Evolutionary conservation across 2,888 invertebrate species (phyloP).

Genomic region (Stenotaenia linearis): DNA sequence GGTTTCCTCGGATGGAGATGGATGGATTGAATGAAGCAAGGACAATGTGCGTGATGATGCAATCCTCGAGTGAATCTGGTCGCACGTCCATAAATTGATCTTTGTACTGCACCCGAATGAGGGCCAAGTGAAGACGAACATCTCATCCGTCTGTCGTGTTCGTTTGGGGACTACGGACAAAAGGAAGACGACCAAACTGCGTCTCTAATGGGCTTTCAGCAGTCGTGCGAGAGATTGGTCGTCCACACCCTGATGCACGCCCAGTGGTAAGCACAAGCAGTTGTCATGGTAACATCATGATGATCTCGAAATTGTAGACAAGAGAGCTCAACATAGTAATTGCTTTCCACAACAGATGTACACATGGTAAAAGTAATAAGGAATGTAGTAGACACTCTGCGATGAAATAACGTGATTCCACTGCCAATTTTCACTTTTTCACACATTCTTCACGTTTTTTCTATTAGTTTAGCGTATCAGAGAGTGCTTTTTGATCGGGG

Average conservation of each 20-base stretch:
- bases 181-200: not conserved
- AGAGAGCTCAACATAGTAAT: not conserved
- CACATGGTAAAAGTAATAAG: not conserved
- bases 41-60: not conserved
- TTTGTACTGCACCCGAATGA: not conserved
- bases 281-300: not conserved
- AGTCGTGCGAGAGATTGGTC: not conserved
- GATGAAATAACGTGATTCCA: not conserved
- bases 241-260: not conserved
- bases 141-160: not conserved
- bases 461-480: too few relatives aligned
- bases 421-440: not conserved
- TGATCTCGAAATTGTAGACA: not conserved
- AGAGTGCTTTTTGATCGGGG: too few relatives aligned
- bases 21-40: not conserved
- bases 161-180: not conserved
- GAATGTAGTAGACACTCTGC: not conserved
- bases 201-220: not conserved
- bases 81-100: not conserved
- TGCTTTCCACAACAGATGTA: not conserved
- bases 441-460: too few relatives aligned
- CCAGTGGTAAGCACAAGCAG: not conserved
- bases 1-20: not conserved
- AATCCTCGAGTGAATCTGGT: not conserved
- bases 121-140: not conserved